A percentile compares a stretch with the other conserved stretches of the same genome.
These are phyloP conservation scores for Standfussiana lucernea DNA, from an alignment of 2,888 invertebrate species.

Conservation along the genomic window DNA sequence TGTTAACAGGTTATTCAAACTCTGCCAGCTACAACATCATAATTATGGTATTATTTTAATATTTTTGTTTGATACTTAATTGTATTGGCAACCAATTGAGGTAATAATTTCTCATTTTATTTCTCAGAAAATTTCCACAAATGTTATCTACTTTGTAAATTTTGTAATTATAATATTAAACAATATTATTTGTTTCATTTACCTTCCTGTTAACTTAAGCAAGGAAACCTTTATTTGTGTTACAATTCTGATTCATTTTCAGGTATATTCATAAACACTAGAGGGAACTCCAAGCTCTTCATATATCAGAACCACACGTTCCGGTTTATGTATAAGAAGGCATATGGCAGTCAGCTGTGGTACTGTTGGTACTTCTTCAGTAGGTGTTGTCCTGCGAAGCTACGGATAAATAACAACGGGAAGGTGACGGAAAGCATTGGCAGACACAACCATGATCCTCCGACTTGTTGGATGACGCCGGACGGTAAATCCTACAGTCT, in stretches of 20 bases:
- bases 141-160: constrained; percentile 28
- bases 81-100: neutral
- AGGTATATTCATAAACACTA: constrained; percentile 89
- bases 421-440: constrained; percentile 88
- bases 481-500: constrained; percentile 88
- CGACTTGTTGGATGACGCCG: constrained; percentile 89
- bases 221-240: constrained; percentile 48
- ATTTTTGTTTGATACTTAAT: neutral
- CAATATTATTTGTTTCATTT: constrained; percentile 71
- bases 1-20: neutral
- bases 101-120: constrained; percentile 21
- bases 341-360: constrained; percentile 89
- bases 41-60: neutral
- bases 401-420: constrained; percentile 86
- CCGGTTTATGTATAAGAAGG: constrained; percentile 89
- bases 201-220: constrained; percentile 66
- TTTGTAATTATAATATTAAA: constrained; percentile 54
- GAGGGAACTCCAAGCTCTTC: constrained; percentile 88
- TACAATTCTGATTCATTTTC: constrained; percentile 73
- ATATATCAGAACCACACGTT: constrained; percentile 89
- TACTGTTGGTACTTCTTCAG: constrained; percentile 90
- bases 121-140: constrained; percentile 25
- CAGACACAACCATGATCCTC: constrained; percentile 87
- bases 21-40: neutral
- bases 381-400: constrained; percentile 87